A percentile compares a stretch with the other conserved stretches of the same genome.
These are phyloP conservation scores for Lates japonicus DNA, from an alignment of 2,797 vertebrate species.

Conservation along the genomic window DNA sequence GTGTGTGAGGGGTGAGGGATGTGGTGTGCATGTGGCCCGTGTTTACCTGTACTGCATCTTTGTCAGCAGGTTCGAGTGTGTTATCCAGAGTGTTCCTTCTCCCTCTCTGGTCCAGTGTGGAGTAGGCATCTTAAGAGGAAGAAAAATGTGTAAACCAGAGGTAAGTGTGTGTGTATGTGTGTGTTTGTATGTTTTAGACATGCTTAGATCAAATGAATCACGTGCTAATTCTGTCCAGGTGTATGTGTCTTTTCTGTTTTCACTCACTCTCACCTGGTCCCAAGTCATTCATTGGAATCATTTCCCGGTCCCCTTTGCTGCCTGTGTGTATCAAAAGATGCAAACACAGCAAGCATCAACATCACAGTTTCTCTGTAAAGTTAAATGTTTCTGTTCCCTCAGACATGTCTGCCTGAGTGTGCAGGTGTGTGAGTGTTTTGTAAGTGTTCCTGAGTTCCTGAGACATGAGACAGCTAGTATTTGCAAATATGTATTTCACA, in stretches of 20 bases:
- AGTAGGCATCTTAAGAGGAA: conserved; percentile 85
- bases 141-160: background rate
- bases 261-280: conserved; percentile 89
- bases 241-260: conserved; percentile 1
- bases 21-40: conserved; percentile 58
- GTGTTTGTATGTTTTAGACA: conserved; percentile 16
- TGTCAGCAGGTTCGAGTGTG: conserved; percentile 90
- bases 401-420: background rate
- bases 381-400: conserved; percentile 5
- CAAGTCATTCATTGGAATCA: conserved; percentile 95
- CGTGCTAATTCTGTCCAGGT: too few species aligned
- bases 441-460: conserved; percentile 8
- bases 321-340: conserved; percentile 70
- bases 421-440: conserved; percentile 14
- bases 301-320: conserved; percentile 91
- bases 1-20: background rate
- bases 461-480: conserved; percentile 19
- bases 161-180: background rate
- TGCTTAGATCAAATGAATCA: background rate
- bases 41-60: conserved; percentile 91
- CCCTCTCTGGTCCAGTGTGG: conserved; percentile 93
- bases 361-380: background rate
- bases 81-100: conserved; percentile 93
- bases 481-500: background rate
- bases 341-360: conserved; percentile 29